Base-by-base conservation (phyloP, 2,113 vertebrate genomes). In the Diphyllodes magnificus region DNA sequence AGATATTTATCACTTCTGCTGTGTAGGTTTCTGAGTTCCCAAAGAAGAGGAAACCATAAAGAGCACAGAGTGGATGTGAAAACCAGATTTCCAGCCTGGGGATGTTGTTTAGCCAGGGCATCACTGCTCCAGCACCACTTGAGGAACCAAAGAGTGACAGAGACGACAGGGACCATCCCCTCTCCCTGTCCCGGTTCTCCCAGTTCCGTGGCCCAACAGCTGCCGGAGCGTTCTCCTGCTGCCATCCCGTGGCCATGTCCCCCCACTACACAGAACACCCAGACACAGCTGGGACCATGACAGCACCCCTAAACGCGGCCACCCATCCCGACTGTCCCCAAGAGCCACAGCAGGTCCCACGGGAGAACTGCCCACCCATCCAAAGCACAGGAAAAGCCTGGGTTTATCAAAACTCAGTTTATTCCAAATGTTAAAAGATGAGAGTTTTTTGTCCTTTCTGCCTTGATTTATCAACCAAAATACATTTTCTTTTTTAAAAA, bases 361-460 rank as follows among this genome's bases (percentile, higher is more conserved):
- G 3, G 16, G 24, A 33, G 9, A 25, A 39, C 60, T 24, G n/a
- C 37, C 53, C n/a, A 10, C 9, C 47, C 25, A 50, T 13, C 22
- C 63, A 12, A 14, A 18, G 27, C n/a, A 25, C 15, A 7, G 31
- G 21, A 21, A 51, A 59, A 4, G 10, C 30, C 47, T 4, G 15
- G 17, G 13, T 57, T 90, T 97, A 97, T 90, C 65, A 97, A 97
- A 97, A 97, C 66, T 93, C 54, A 17, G 54, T 98, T 98, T 98
- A 98, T 98, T 98, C 94, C 97, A 98, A 98, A 94, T 9, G 20
- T 96, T 98, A 98, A 95, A 97, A 98, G 96, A 92, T 89, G 37
- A 92, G 56, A 35, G 20, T 42, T 54, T 64, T 91, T 78, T 72
- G 45, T 39, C 24, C 78, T 89, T 88, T 94, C 60, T 66, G 73